Evolutionary conservation across 2,113 vertebrate species (phyloP).

Genomic region (Phalacrocorax pelagicus): DNA sequence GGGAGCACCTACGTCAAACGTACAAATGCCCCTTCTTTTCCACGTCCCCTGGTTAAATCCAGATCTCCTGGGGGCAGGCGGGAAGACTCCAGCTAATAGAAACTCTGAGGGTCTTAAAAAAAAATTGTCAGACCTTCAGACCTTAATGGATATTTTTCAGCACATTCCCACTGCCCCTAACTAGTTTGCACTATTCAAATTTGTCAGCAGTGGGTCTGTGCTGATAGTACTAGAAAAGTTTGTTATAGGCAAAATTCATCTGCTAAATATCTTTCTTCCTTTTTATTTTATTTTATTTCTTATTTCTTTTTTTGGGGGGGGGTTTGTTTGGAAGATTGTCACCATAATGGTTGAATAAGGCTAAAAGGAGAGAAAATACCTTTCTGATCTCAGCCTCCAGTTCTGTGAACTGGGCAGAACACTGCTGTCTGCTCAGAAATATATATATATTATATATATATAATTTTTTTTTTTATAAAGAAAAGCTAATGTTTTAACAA

Average conservation of each 20-base stretch:
- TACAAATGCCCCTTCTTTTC: background rate
- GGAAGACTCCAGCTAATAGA: background rate
- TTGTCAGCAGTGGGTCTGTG: conserved; percentile 35
- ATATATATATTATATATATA: background rate
- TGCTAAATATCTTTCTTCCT: background rate
- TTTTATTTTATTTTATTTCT: too few species aligned
- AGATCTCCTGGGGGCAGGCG: background rate
- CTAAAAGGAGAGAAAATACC: background rate
- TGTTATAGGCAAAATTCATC: background rate
- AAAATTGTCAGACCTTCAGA: background rate
- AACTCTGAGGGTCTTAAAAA: background rate
- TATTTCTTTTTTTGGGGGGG: too few species aligned
- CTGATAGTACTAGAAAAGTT: background rate
- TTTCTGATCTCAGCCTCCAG: background rate
- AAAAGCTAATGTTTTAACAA: background rate
- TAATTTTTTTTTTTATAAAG: background rate
- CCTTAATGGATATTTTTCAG: background rate
- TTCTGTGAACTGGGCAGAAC: conserved; percentile 13
- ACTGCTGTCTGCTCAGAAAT: background rate
- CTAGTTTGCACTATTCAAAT: conserved; percentile 67
- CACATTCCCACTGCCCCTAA: conserved; percentile 8
- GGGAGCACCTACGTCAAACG: background rate
- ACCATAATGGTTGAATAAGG: background rate
- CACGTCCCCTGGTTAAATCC: background rate
- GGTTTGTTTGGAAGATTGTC: background rate